phyloP scores from a whole-genome alignment of 2,113 vertebrate species.

The Apodemus speciosus region DNA sequence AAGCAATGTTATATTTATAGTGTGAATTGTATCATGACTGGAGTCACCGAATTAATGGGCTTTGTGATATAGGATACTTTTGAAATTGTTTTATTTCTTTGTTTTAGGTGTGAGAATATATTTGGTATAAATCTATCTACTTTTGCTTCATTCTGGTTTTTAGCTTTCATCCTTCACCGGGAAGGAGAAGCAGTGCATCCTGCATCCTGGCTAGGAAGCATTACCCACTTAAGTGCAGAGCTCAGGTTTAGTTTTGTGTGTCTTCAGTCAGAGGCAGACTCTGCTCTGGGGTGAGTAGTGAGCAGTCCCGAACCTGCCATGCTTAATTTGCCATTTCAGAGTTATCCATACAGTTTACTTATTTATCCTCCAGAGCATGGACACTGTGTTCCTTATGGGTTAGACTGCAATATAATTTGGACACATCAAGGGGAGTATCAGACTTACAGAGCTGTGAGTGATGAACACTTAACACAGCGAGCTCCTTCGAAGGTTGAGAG shows the following conservation, averaged over 20 bases:
- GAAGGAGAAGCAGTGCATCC: too few species aligned
- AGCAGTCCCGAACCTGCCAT: neutral
- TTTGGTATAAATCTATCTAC: neutral
- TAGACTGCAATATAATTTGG: slow-evolving; percentile 54
- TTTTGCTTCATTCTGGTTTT: neutral
- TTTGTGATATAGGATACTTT: neutral
- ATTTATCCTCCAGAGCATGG: slow-evolving; percentile 45
- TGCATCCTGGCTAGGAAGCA: neutral
- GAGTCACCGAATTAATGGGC: neutral
- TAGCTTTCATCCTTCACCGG: neutral
- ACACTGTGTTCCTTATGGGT: slow-evolving; percentile 25
- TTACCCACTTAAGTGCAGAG: neutral
- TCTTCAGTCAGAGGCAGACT: slow-evolving; percentile 16
- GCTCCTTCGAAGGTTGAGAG: neutral
- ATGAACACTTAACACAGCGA: slow-evolving; percentile 61
- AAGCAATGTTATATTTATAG: neutral
- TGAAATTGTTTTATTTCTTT: neutral
- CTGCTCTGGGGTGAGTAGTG: slow-evolving; percentile 20
- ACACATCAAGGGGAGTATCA: slow-evolving; percentile 49
- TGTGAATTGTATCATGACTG: neutral
- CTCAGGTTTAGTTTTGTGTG: slow-evolving; percentile 13
- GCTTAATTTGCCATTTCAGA: slow-evolving; percentile 62
- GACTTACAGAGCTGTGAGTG: slow-evolving; percentile 44
- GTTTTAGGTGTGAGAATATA: slow-evolving; percentile 8
- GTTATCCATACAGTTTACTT: slow-evolving; percentile 56